These are phyloP conservation scores for Hyla sarda DNA, from an alignment of 2,113 vertebrate species.

Conservation along the genomic window DNA sequence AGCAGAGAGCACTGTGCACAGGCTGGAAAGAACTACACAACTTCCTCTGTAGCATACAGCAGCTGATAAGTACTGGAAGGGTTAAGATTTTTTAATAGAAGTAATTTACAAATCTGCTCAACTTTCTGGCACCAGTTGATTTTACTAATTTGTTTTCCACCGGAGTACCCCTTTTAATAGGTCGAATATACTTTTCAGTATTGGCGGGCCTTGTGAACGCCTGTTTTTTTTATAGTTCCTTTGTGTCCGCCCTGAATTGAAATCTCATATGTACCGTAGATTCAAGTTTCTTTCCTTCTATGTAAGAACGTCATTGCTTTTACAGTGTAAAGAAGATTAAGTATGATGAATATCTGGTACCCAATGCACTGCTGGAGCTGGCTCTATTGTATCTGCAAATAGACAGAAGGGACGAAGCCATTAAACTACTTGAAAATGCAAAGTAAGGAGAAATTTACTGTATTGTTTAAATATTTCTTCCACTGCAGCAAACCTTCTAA, in stretches of 20 bases:
- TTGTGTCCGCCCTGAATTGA: neutral
- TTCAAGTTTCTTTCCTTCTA: conserved; percentile 43
- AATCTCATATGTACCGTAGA: neutral
- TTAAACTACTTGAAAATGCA: conserved; percentile 88
- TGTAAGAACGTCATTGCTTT: conserved; percentile 51
- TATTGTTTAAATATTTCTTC: neutral
- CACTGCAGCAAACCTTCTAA: neutral
- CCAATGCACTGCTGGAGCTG: conserved; percentile 91
- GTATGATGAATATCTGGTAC: conserved; percentile 95
- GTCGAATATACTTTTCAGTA: no score
- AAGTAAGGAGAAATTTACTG: conserved; percentile 78
- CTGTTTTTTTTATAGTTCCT: neutral
- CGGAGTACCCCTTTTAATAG: no score
- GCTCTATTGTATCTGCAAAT: conserved; percentile 90
- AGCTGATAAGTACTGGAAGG: no score
- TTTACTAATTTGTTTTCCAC: no score
- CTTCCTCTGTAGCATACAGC: no score
- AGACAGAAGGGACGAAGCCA: conserved; percentile 83
- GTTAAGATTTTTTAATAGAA: no score
- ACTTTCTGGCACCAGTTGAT: no score
- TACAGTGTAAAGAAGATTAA: conserved; percentile 93
- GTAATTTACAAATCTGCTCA: no score
- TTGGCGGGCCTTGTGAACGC: no score
- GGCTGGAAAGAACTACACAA: no score
- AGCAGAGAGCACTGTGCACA: no score